Percentiles rank a stretch among this genome's conserved stretches.
Conservation (phyloP, 1,140 invertebrate species). For the Episyrphus balteatus region DNA sequence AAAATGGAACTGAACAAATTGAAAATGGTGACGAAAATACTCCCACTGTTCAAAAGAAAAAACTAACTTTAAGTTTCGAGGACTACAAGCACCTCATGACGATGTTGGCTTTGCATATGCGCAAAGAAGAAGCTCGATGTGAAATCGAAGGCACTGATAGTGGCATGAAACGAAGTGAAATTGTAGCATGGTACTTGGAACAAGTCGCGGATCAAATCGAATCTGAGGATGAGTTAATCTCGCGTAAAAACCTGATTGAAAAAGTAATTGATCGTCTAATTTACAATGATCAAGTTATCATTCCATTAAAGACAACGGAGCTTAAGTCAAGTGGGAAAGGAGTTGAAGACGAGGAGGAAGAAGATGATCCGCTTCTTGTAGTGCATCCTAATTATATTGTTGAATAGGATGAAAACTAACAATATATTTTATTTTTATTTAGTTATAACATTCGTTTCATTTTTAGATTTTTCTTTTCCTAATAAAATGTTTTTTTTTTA, state of each 20-base stretch:
- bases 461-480: too few species aligned
- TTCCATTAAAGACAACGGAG: slow-evolving; percentile 66
- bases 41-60: slow-evolving; percentile 51
- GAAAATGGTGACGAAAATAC: not conserved
- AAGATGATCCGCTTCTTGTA: slow-evolving; percentile 79
- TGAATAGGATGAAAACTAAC: slow-evolving; percentile 38
- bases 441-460: too few species aligned
- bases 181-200: slow-evolving; percentile 92
- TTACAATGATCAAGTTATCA: slow-evolving; percentile 84
- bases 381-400: slow-evolving; percentile 94
- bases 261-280: slow-evolving; percentile 91
- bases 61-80: slow-evolving; percentile 84
- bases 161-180: slow-evolving; percentile 68
- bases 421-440: slow-evolving; percentile 1
- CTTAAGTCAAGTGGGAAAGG: slow-evolving; percentile 43
- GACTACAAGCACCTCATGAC: slow-evolving; percentile 90
- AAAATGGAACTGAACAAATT: slow-evolving; percentile 4
- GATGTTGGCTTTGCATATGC: slow-evolving; percentile 81
- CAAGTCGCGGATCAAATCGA: slow-evolving; percentile 82
- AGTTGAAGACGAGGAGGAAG: slow-evolving; percentile 39
- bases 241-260: slow-evolving; percentile 83
- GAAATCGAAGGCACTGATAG: slow-evolving; percentile 48
- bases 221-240: slow-evolving; percentile 79
- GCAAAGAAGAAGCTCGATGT: slow-evolving; percentile 62
- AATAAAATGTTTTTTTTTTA: too few species aligned